Base-by-base conservation (phyloP, 1,140 invertebrate species). In the Zophobas morio region DNA sequence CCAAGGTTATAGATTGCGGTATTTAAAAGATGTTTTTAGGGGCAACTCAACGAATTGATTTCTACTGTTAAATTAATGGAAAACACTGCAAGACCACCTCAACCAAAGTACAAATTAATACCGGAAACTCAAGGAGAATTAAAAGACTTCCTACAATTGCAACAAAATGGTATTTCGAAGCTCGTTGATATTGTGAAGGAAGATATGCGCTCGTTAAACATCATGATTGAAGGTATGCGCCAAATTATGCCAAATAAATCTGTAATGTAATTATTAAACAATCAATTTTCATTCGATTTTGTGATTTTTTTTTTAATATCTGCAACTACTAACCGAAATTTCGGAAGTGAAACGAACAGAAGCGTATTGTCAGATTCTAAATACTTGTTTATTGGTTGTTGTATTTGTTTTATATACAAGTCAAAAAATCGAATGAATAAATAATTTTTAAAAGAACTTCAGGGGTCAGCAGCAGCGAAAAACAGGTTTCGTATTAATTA, bases 11-110 rank as follows among this genome's bases (percentile, higher is more conserved):
- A 20, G 20, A 20, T 20, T 20, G 20, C 20, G n/a, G 6, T 35
- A 33, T 32, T 49, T 39, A 35, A 20, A 20, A 20, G 20, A 20
- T 60, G 6, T 74, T 79, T 83, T 60, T 81, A 95, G 92, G 94
- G 95, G 47, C 92, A 95, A 78, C 89, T 98, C 37, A 97, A 96
- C 84, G 96, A 98, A 88, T 88, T 98, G 78, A 89, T 97, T 74
- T 96, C 96, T 33, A 95, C 87, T 88, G 79, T 86, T 5, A 84
- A 84, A 77, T 76, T 83, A 49, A 78, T 83, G 75, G 82, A 79
- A 33, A 81, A 60, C 49, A 76, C 74, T 75, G 73, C 80, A 78
- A 70, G 88, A 71, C 79, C 84, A 6, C 84, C 85, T 78, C 86
- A 85, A 87, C 60, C 94, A 93, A 80, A 88, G 89, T 56, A 91